phyloP scores from a whole-genome alignment of 2,888 invertebrate genomes.

The Neria commutata region DNA sequence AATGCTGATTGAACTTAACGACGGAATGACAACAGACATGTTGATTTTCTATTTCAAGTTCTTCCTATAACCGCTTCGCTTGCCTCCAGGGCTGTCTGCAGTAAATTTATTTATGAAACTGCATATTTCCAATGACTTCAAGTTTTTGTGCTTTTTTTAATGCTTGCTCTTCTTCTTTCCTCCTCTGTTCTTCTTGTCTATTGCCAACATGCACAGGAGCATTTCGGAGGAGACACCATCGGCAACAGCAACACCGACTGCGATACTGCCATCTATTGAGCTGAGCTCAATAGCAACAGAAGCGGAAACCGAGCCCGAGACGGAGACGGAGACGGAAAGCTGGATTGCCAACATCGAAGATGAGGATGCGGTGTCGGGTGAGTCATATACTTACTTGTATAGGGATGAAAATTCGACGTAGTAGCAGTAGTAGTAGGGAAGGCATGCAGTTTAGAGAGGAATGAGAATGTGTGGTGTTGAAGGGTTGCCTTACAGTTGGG shows the following conservation, averaged over 20 bases:
- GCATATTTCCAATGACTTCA: background rate
- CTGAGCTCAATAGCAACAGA: slow-evolving; percentile 36
- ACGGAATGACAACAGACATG: background rate
- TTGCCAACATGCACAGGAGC: slow-evolving; percentile 39
- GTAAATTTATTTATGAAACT: background rate
- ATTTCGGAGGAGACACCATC: slow-evolving; percentile 49
- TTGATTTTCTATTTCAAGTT: background rate
- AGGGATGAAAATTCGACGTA: background rate
- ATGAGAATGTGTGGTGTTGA: background rate
- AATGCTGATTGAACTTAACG: slow-evolving; percentile 3
- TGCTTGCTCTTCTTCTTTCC: slow-evolving; percentile 7
- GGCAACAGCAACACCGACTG: slow-evolving; percentile 31
- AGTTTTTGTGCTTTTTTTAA: slow-evolving; percentile 7
- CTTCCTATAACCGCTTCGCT: too few species aligned
- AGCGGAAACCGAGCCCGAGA: slow-evolving; percentile 27
- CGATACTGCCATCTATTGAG: slow-evolving; percentile 44
- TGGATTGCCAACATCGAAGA: slow-evolving; percentile 37
- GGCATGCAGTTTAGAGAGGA: background rate
- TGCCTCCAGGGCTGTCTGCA: too few species aligned
- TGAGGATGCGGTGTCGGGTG: slow-evolving; percentile 34
- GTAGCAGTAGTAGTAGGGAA: background rate
- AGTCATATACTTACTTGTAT: slow-evolving; percentile 15
- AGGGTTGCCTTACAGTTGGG: background rate
- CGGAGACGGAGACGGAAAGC: slow-evolving; percentile 28
- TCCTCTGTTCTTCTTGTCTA: background rate